Evolutionary conservation across 2,113 vertebrate genomes (phyloP), one percentile per base, ranked within the genome.

Genomic region (Phylloscopus trochiloides): DNA sequence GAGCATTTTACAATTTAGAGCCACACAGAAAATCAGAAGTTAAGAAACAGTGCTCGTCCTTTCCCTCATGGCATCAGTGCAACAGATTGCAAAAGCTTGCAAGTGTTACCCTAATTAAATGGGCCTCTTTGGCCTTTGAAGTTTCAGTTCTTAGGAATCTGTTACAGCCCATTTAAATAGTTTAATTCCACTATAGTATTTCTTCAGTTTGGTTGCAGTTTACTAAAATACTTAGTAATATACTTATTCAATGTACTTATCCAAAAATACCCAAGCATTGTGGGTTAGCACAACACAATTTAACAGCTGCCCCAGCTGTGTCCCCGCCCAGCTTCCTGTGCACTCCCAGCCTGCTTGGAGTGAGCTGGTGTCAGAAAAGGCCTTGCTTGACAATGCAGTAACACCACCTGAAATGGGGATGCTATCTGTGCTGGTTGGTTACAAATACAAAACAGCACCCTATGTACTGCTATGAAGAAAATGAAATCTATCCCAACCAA

Each of bases 211-310:
- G 17, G 42, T 34, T 25, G 11, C 25, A n/a, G 15, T 68, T 90
- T 47, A 34, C n/a, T 81, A 21, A 84, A 67, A 57, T 48, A 12
- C 4, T 48, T 7, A 5, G 14, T 51, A 28, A 34, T 21, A 15
- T 12, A 28, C 48, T 54, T 54, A 18, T 3, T 17, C 45, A 43
- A 34, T 45, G 38, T 19, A 48, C 4, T 62, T 77, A 21, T 9
- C 32, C 31, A 28, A 45, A 50, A n/a, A 57, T 28, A 57, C 9
- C 7, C 45, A 42, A n/a, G 25, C 0, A 0, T 20, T 36, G 6
- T 59, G 43, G 9, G 14, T 65, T 59, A 47, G 45, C 61, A 47
- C 36, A 74, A 42, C 13, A 34, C 11, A 31, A 58, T 32, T 18
- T 57, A 42, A 42, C 14, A 68, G 32, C 61, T 86, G 29, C 36